Evolutionary conservation across 2,888 invertebrate species (phyloP), one percentile per base, ranked within the genome.

Genomic region (Nemotelus pantherinus): DNA sequence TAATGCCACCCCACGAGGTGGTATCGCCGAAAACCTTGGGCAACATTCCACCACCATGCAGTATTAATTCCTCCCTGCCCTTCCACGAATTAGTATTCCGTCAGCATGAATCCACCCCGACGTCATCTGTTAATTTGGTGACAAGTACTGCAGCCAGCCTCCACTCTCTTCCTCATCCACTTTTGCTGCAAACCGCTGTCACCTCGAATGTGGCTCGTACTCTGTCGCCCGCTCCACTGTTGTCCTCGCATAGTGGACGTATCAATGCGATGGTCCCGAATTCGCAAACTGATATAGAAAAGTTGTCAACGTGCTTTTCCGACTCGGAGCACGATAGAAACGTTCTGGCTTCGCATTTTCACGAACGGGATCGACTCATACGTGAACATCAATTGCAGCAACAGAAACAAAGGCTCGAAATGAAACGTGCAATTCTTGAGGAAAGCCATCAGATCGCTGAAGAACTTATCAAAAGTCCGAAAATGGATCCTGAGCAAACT

Each of bases 291-390:
- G 74, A 60, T 39, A 7, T 63, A 50, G 63, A 74, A 60, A 74
- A 74, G 60, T 74, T 74, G 60, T 63, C 74, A 60, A 45, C 72
- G 47, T 74, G 60, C 63, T 74, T 74, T 60, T 57, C 47, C 48
- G 43, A 9, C 70, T 77, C 79, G 10, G 82, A 82, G 41, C 81
- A 80, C 78, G 86, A 83, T 80, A 83, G 87, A 77, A 85, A 85
- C 80, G 81, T 84, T 78, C 85, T 87, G 80, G 86, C 86, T 74
- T 84, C 84, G 79, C 87, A 86, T 80, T 86, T 86, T 80, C 86
- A 87, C 81, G 87, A 87, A 83, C 84, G 87, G 80, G 87, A 87
- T 83, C 87, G 87, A 79, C 85, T 85, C 80, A 87, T 87, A 83
- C 84, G 85, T 80, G 86, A 86, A 80, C 87, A 87, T 82, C 87